phyloP scores from a whole-genome alignment of 1,140 invertebrate species.

The Planococcus citri region DNA sequence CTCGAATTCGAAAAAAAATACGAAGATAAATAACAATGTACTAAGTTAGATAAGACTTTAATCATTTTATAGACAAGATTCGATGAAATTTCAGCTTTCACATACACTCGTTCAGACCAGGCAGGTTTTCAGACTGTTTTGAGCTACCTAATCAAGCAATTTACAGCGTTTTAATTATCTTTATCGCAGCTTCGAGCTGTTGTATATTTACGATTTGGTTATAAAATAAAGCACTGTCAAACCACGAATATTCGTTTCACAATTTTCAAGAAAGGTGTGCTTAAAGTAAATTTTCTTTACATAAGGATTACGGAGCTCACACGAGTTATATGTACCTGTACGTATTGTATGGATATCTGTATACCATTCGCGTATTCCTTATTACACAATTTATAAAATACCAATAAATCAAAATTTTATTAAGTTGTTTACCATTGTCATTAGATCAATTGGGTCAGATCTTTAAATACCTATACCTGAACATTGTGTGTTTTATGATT shows the following conservation, averaged over 20 bases:
- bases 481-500: no score
- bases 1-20: no score
- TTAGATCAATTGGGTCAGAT: no score
- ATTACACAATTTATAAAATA: no score
- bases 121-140: neutral
- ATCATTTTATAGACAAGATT: neutral
- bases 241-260: neutral
- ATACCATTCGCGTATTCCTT: no score
- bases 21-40: no score
- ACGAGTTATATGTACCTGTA: neutral
- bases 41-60: neutral
- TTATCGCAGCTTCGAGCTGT: neutral
- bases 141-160: neutral
- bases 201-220: neutral
- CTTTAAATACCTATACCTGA: no score
- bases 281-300: neutral
- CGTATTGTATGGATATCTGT: neutral
- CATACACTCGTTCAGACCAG: neutral
- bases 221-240: neutral
- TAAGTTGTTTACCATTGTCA: no score
- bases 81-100: neutral
- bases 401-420: no score
- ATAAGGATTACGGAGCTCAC: neutral
- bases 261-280: no score
- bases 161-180: neutral